Base-by-base conservation (phyloP, 2,888 invertebrate species). In the Pyrochroa serraticornis region DNA sequence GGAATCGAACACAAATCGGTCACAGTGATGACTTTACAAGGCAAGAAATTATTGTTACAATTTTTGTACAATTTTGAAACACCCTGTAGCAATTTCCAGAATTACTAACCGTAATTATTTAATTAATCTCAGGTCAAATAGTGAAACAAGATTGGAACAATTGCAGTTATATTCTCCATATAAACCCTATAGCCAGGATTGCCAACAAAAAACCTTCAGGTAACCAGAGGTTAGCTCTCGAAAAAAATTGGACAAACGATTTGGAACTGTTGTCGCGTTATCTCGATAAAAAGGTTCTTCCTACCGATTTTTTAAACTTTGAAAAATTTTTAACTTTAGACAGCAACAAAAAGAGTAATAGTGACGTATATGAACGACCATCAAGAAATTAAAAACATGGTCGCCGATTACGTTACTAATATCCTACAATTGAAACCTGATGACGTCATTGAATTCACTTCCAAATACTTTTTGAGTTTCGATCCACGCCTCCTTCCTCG, bases 91-190 rank as follows among this genome's bases (percentile, higher is more conserved):
- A 22, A 3, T 22, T 22, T 2, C 2, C 5, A 22, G 22, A 22
- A 22, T 22, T 5, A 22, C 22, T 22, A n/a, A n/a, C 6, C 12
- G 3, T 59, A 74, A 51, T 70, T 68, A 34, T 36, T 32, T 38
- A 32, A 35, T n/a, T 14, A 37, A 10, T 62, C 66, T 47, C 31
- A 72, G 87, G 87, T 44, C 81, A 82, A 69, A 82, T 85, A 30
- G 76, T 88, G 10, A 83, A 81, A 62, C 85, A 87, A 60, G 85
- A 87, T 73, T 87, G 87, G 86, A 81, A 83, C 6, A 81, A 83
- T 54, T 82, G 81, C 53, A 77, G 77, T 59, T 86, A 84, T 66
- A 75, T 85, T 7, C 67, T 87, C 31, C 84, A 86, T 69, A 71
- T 86, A 13, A 87, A 87, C 75, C 86, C 87, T 1, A 70, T 84